Evolutionary conservation across 2,113 vertebrate species (phyloP).

Genomic region (Proteles cristata): DNA sequence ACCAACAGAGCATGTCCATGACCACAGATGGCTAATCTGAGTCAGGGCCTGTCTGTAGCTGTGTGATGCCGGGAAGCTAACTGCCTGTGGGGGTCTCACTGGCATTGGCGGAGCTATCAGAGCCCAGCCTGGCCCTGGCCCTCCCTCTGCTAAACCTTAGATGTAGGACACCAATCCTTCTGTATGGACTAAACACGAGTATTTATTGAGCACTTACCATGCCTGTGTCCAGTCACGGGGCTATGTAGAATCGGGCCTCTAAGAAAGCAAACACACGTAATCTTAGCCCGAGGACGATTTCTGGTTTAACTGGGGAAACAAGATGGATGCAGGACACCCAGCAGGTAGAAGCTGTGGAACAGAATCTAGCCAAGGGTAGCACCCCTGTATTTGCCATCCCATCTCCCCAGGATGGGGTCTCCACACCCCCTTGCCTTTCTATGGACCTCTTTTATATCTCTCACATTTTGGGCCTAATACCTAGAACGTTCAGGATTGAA

Average conservation of each 20-base stretch:
- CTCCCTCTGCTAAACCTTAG: not conserved
- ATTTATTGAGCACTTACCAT: not conserved
- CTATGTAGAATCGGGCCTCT: not conserved
- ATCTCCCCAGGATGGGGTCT: not conserved
- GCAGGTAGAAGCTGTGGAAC: not conserved
- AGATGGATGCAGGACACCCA: not conserved
- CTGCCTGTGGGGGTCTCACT: not conserved
- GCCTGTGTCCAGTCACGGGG: not conserved
- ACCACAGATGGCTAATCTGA: not conserved
- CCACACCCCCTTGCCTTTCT: not conserved
- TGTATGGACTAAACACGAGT: not conserved
- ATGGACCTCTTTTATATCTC: not conserved
- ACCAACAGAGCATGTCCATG: constrained; percentile 17
- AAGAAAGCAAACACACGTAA: not conserved
- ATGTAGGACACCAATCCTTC: not conserved
- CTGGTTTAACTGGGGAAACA: not conserved
- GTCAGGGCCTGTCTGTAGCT: not conserved
- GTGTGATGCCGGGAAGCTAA: not conserved
- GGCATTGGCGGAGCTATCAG: not conserved
- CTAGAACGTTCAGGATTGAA: not conserved
- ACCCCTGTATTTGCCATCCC: not conserved
- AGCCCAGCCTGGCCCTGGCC: not conserved
- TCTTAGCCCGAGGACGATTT: not conserved
- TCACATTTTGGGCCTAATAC: not conserved
- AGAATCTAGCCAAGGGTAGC: too few species aligned